Evolutionary conservation across 2,797 vertebrate genomes (phyloP), one percentile per base, ranked within the genome.

Genomic region (Esox masquinongy): DNA sequence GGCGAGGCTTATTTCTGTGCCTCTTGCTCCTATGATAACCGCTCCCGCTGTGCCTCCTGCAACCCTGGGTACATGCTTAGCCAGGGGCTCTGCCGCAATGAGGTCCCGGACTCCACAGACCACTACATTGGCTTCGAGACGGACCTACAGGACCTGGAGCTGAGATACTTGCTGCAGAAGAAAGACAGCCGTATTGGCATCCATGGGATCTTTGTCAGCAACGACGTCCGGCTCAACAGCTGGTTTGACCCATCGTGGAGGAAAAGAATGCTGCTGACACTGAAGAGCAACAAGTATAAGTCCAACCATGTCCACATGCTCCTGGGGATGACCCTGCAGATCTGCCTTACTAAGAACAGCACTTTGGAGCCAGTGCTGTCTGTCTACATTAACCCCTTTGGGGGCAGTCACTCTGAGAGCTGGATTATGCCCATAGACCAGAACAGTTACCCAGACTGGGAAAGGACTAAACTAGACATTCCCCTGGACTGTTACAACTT

Each of bases 201-300:
- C 19, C 97, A 98, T 0, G 97, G 97, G 68, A 97, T 98, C 76
- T 99, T 99, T 68, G 97, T 99, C 88, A 99, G 98, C 93, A 99
- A 98, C 0, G 98, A 99, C 75, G 97, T 99, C 91, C 92, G 97
- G 68, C 95, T 99, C 67, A 98, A 98, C 75, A 98, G 94, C 91
- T 99, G 98, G 98, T 99, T 99, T 17, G 98, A 99, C 82, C 97
- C 98, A 0, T 98, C 97, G 0, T 99, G 97, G 97, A 91, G 98
- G 31, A 99, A 99, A 87, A 83, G 98, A 74, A 99, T 99, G 97
- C 93, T 99, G 24, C 95, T 99, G 80, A 99, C 98, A 0, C 89
- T 99, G 39, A 99, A 99, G 86, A 99, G 98, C 80, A 99, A 99
- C 91, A 99, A 99, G 82, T 98, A 97, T 89, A 99, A 99, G 89